Conservation (phyloP, 2,797 vertebrate genomes). For the Denticeps clupeoides region DNA sequence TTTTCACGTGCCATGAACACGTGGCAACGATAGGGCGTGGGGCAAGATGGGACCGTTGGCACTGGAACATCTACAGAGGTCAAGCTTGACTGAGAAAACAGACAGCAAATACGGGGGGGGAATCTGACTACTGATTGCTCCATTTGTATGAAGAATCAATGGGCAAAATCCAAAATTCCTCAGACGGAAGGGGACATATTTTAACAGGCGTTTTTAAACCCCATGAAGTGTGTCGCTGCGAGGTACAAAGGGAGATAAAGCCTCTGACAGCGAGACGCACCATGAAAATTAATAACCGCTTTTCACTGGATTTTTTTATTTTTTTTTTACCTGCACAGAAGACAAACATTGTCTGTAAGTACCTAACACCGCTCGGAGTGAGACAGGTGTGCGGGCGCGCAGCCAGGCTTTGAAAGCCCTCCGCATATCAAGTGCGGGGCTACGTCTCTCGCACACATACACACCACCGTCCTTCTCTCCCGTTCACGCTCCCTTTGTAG, state of each 20-base stretch:
- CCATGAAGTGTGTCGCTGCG: conserved; percentile 29
- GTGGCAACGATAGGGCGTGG: background rate
- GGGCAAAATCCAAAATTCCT: conserved; percentile 31
- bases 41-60: background rate
- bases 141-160: conserved; percentile 20
- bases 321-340: background rate
- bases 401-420: background rate
- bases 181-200: conserved; percentile 20
- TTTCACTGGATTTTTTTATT: conserved; percentile 22
- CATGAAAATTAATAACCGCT: conserved; percentile 47
- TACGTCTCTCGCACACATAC: too few species aligned
- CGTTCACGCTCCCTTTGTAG: too few species aligned
- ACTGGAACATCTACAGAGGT: too few species aligned
- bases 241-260: conserved; percentile 30
- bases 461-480: too few species aligned
- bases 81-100: too few species aligned
- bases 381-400: conserved; percentile 13
- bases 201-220: conserved; percentile 27
- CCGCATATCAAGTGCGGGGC: background rate
- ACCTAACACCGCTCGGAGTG: conserved; percentile 26
- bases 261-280: conserved; percentile 36
- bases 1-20: background rate
- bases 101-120: background rate
- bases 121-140: conserved; percentile 13
- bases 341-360: conserved; percentile 18